Evolutionary conservation across 2,888 invertebrate species (phyloP), one percentile per base, ranked within the genome.

Genomic region (Flexamia atlantica): DNA sequence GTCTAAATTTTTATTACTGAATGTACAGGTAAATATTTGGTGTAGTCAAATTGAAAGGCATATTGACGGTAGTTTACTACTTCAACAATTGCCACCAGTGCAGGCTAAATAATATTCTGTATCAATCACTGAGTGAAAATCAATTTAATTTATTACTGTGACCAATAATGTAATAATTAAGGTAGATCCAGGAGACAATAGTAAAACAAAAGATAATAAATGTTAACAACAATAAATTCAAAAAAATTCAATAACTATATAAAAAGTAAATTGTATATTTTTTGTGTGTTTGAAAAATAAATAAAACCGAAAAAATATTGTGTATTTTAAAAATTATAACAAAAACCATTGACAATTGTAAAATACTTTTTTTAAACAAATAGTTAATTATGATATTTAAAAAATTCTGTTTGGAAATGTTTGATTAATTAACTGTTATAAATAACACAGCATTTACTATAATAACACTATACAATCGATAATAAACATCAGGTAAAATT

Each of bases 101-200:
- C 79, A 79, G 17, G 57, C 79, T 79, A 76, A 46, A 76, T 28
- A 28, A 28, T 36, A 79, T 50, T 76, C 72, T 72, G 68, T 36
- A 68, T 30, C 30, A 5, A 23, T 23, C 20, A 46, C 46, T 46
- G 46, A 12, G 46, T 46, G 12, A 12, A 46, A 2, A 28, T 64
- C 60, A 20, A 60, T 4, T 23, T 28, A 14, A 64, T 76, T n/a
- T 46, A 42, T 46, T 17, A 76, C 25, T 76, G 42, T 42, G 20
- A 36, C 76, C 20, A 46, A 50, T 10, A 9, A 68, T n/a, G 46
- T 10, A 9, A 68, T n/a, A 68, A 68, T 68, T 5, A 40, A 40
- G 42, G 36, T 72, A 72, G 40, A 7, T 72, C 10, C 20, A 40
- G 32, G 20, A 72, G 23, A 40, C 40, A 72, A 2, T 23, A 68